A percentile compares a stretch with the other conserved stretches of the same genome.
These are phyloP conservation scores for Sinonovacula constricta DNA, from an alignment of 1,140 invertebrate genomes.

Conservation along the genomic window DNA sequence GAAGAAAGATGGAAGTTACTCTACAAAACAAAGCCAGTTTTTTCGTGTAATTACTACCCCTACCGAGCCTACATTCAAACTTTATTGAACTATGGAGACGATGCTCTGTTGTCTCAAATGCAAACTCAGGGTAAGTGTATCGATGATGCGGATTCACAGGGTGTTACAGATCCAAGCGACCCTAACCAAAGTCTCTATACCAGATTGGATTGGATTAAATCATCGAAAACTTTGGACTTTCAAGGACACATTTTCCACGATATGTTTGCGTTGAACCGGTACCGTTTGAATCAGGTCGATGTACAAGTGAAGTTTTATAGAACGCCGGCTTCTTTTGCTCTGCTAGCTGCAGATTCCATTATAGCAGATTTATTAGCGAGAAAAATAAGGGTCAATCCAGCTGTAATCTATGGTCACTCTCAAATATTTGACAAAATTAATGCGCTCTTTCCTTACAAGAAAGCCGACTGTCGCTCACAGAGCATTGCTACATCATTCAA, in stretches of 20 bases:
- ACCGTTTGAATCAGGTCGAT: constrained; percentile 18
- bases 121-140: background rate
- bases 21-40: constrained; percentile 30
- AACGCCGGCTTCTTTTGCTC: background rate
- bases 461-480: background rate
- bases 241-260: constrained; percentile 45
- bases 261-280: constrained; percentile 39
- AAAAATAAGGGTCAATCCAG: background rate
- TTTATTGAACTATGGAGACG: constrained; percentile 36
- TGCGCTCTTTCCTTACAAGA: constrained; percentile 2
- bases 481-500: constrained; percentile 13
- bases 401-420: constrained; percentile 5
- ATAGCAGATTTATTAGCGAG: background rate
- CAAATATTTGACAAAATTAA: background rate
- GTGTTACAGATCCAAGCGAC: constrained; percentile 15
- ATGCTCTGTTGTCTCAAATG: constrained; percentile 40
- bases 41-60: constrained; percentile 39
- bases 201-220: background rate
- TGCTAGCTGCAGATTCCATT: background rate
- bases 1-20: constrained; percentile 31
- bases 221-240: constrained; percentile 22
- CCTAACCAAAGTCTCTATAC: constrained; percentile 6
- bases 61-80: constrained; percentile 42
- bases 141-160: constrained; percentile 25
- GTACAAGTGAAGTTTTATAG: constrained; percentile 35